Evolutionary conservation across 2,888 invertebrate species (phyloP), one percentile per base, ranked within the genome.

Genomic region (Liodrosophila aerea): DNA sequence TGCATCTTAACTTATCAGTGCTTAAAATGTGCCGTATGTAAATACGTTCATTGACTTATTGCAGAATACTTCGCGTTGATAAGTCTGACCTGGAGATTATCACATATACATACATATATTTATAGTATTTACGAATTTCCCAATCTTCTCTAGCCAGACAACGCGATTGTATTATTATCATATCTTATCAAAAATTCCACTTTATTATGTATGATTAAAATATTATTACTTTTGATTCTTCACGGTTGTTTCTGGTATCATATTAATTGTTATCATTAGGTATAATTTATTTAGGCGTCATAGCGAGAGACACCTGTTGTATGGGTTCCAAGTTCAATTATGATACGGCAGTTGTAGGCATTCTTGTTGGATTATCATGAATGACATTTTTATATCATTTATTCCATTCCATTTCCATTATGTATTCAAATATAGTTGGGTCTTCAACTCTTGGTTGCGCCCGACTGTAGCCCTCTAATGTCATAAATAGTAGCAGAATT

Each of bases 1-100:
- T 46, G 47, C 39, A 60, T 53, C 49, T 43, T 12, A 37, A 65
- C 52, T 53, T 57, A 69, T 70, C 65, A 57, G 52, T 33, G 31
- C 40, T 36, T 13, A 13, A 34, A 22, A 4, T 22, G 22, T 22
- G 22, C 22, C 29, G 15, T 11, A n/a, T 36, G 13, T 30, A 22
- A 30, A 13, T 16, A 41, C 12, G n/a, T 1, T 12, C 5, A 41
- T 43, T 22, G 22, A 22, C 22, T 22, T 22, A 4, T 22, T 5
- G 22, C 22, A 22, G 5, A 22, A 61, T 46, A 45, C 1, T 40
- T 31, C 8, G 13, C 2, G 8, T 22, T 68, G 53, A 68, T 68
- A 58, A 53, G 31, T 16, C 3, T 41, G 43, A 22, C 13, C 30
- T 31, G 36, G 43, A 34, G 7, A 31, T 64, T 27, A 53, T 41